Evolutionary conservation across 2,113 vertebrate genomes (phyloP), one percentile per base, ranked within the genome.

Genomic region (Eira barbara): DNA sequence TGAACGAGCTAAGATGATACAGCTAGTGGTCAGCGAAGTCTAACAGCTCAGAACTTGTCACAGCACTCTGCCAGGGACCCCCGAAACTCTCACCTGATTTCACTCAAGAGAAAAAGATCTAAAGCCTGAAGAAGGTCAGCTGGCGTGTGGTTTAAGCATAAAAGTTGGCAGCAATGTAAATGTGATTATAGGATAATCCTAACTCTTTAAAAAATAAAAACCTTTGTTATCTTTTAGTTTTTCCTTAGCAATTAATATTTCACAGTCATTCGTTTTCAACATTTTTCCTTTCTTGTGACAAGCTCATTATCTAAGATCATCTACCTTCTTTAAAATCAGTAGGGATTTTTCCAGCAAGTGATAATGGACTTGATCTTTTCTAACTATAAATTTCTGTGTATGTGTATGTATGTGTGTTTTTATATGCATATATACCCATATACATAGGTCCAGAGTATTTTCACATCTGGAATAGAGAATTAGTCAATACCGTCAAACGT

Each of bases 231-330:
- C 31, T 94, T 83, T 69, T 96, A 91, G 42, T 84, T 93, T 96
- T 97, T 73, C 13, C 1, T 87, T 95, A 69, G 57, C 84, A 88
- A 71, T 59, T 95, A 92, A 83, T 95, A 80, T 94, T 97, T 94
- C 61, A 95, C 13, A 83, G 57, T 67, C 82, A 63, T 57, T 97
- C 69, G 78, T 93, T 97, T 94, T 76, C 82, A 82, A 90, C 21
- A 93, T 88, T 88, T 95, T 91, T 2, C 65, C 34, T 97, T 91
- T 94, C 69, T 95, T 94, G 8, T 89, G 52, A 65, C 45, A 96
- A 95, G 49, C 61, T 85, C 94, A 90, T 95, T 95, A 97, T 90
- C 36, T 84, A 74, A 96, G 79, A 92, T 73, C 29, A 9, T 97
- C 69, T 47, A 63, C 69, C 45, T 90, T 86, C 61, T 83, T 94